Evolutionary conservation across 2,888 invertebrate species (phyloP).

Genomic region (Pseudeuparius sepicola): DNA sequence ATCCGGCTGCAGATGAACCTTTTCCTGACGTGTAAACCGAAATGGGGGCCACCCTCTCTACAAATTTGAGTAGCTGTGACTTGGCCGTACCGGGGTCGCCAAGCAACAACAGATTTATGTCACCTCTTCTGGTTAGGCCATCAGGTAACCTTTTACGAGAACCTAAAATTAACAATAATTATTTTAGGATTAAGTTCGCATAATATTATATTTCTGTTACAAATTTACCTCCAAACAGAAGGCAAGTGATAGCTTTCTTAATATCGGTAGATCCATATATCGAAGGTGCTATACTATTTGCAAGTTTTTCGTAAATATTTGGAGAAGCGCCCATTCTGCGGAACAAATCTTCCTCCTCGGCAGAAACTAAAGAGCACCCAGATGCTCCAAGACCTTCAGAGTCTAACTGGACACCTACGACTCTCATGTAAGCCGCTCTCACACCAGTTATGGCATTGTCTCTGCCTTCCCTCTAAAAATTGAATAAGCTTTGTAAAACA

Average conservation of each 20-base stretch:
- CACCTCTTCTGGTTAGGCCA: conserved; percentile 89
- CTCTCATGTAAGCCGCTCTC: conserved; percentile 86
- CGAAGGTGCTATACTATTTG: conserved; percentile 90
- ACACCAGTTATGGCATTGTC: conserved; percentile 84
- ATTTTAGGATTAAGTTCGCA: no score
- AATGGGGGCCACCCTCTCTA: conserved; percentile 88
- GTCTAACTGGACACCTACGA: conserved; percentile 84
- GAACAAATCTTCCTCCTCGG: conserved; percentile 74
- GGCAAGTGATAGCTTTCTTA: conserved; percentile 91
- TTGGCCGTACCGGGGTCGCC: conserved; percentile 99
- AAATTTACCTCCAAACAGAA: conserved; percentile 77
- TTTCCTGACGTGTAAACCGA: conserved; percentile 99
- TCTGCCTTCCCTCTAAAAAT: conserved; percentile 51
- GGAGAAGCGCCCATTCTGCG: conserved; percentile 73
- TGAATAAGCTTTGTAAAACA: conserved; percentile 2
- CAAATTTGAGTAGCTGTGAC: conserved; percentile 94
- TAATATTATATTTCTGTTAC: no score
- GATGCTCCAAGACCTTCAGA: conserved; percentile 64
- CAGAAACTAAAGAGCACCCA: conserved; percentile 44
- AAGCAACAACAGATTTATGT: conserved; percentile 87
- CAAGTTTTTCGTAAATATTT: conserved; percentile 80
- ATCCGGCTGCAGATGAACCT: conserved; percentile 96
- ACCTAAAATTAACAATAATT: conserved; percentile 45
- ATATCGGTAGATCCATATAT: conserved; percentile 92
- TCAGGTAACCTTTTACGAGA: conserved; percentile 85